A percentile compares a stretch with the other conserved stretches of the same genome.
These are phyloP conservation scores for Hydrocynus forskahlii DNA, from an alignment of 2,797 vertebrate species.

Conservation along the genomic window DNA sequence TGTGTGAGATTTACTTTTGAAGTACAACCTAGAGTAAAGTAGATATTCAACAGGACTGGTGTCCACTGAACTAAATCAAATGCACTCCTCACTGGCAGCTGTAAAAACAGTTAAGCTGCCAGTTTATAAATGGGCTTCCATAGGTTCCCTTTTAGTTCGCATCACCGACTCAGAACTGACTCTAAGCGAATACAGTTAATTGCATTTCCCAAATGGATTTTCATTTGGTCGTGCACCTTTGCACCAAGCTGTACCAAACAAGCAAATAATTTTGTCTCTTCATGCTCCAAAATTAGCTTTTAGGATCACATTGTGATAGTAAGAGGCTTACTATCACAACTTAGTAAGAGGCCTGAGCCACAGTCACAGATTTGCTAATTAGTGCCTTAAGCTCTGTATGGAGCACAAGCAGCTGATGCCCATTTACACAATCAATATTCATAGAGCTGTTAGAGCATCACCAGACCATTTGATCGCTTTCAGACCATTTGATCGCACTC, in stretches of 20 bases:
- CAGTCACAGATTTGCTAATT: slow-evolving; percentile 57
- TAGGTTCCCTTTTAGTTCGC: neutral
- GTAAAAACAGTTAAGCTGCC: neutral
- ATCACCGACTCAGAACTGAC: neutral
- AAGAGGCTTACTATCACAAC: too few species aligned
- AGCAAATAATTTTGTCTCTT: neutral
- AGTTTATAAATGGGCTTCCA: neutral
- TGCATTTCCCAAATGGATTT: neutral
- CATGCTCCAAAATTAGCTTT: slow-evolving; percentile 36
- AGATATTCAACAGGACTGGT: neutral
- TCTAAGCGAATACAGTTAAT: neutral
- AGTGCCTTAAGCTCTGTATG: slow-evolving; percentile 44
- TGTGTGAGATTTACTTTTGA: neutral
- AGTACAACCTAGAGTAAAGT: neutral
- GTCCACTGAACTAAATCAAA: neutral
- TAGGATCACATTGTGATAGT: slow-evolving; percentile 18
- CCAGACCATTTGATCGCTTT: slow-evolving; percentile 4
- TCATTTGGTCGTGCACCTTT: slow-evolving; percentile 1
- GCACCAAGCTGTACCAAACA: neutral
- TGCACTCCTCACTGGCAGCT: neutral
- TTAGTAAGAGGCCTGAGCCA: slow-evolving; percentile 34
- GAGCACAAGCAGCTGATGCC: slow-evolving; percentile 44
- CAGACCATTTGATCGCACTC: too few species aligned
- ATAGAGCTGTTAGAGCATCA: slow-evolving; percentile 14
- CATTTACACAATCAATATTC: slow-evolving; percentile 19